These are phyloP conservation scores for Camptogramma bilineatum DNA, from an alignment of 2,888 invertebrate genomes.

Conservation along the genomic window DNA sequence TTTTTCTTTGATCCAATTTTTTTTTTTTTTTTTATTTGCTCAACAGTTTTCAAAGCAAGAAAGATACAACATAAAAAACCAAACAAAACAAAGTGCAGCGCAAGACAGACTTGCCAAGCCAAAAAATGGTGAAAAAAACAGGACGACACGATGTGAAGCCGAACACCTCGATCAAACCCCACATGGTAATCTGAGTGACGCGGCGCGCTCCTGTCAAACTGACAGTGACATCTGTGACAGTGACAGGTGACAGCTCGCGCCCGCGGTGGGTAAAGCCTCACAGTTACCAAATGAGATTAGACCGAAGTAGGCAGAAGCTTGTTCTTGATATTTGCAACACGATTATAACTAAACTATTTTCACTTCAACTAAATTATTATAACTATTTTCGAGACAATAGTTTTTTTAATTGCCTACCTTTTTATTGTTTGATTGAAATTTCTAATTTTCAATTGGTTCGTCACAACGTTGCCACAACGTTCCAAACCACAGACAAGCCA, in stretches of 20 bases:
- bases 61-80: constrained; percentile 36
- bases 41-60: constrained; percentile 39
- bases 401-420: not conserved
- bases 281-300: constrained; percentile 99
- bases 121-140: constrained; percentile 64
- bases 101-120: constrained; percentile 67
- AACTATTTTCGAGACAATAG: not conserved
- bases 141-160: constrained; percentile 82
- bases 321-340: constrained; percentile 48
- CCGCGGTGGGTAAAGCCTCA: constrained; percentile 87
- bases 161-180: constrained; percentile 89
- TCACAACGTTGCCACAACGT: too few species aligned
- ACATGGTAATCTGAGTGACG: constrained; percentile 93
- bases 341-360: constrained; percentile 15
- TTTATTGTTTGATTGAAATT: not conserved
- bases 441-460: too few species aligned
- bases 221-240: constrained; percentile 37
- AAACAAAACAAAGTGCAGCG: constrained; percentile 59
- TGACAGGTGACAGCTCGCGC: constrained; percentile 56
- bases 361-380: too few species aligned
- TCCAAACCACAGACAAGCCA: too few species aligned
- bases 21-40: not conserved
- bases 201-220: constrained; percentile 51
- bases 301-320: constrained; percentile 86
- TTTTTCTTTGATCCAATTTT: not conserved